Evolutionary conservation across 2,888 invertebrate genomes (phyloP), one percentile per base, ranked within the genome.

Genomic region (Trachelus tabidus): DNA sequence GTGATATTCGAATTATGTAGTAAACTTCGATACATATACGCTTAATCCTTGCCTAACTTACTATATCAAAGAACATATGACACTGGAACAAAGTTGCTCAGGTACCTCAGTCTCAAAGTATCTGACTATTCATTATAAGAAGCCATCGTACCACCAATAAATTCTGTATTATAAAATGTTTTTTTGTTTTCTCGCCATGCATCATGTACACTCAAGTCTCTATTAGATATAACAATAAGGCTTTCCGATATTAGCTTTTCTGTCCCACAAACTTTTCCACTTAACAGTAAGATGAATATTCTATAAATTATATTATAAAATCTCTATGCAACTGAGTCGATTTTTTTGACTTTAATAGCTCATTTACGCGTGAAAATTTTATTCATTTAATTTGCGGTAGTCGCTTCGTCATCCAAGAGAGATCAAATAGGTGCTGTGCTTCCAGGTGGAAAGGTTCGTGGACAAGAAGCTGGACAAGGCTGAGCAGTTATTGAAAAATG

Each of bases 391-490:
- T 23, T 56, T 56, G 23, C 2, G 9, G 23, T 56, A 23, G 56
- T 56, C 23, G 56, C 23, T 56, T 2, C 23, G 15, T 2, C 23
- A 23, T 56, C 56, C 56, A 23, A 56, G 0, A 56, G 9, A 56
- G 56, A 56, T 56, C 1, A 56, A 23, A 9, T 56, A 23, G 23
- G 9, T 56, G 9, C 23, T 56, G 9, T 56, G 56, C 79, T 88
- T 94, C 75, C 93, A 97, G 97, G 94, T 96, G 86, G 97, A 96
- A 92, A 93, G 95, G 90, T 97, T 93, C 93, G 94, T 97, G 82
- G 97, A 97, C 90, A 95, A 95, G 84, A 96, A 97, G 92, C 85
- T 96, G 83, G 96, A 96, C 89, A 95, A 95, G 92, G 96, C 96
- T 77, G 97, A 97, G 92, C 94, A 94, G 85, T 88, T 95, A 79